These are phyloP conservation scores for Zaprionus obscuricornis DNA, from an alignment of 2,888 invertebrate species.

Conservation along the genomic window DNA sequence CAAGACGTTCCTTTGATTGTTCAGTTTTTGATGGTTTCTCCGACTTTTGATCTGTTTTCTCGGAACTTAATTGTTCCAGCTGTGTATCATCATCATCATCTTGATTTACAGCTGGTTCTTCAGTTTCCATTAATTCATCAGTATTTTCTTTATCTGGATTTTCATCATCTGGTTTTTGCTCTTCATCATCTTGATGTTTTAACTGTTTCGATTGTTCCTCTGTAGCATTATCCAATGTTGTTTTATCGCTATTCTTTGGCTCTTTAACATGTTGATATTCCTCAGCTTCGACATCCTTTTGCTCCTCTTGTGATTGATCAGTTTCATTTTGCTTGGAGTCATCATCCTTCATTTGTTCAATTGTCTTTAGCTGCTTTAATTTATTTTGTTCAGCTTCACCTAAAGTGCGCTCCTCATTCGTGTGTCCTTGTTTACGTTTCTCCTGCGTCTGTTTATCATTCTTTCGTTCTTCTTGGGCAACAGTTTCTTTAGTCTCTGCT, in stretches of 20 bases:
- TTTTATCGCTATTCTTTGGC: conserved; percentile 89
- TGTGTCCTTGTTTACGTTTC: conserved; percentile 89
- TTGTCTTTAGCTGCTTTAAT: conserved; percentile 84
- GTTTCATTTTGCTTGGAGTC: conserved; percentile 83
- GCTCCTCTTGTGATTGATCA: conserved; percentile 82
- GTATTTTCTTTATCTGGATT: conserved; percentile 85
- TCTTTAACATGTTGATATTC: conserved; percentile 94
- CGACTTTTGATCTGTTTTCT: conserved; percentile 83
- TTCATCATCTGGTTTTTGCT: conserved; percentile 85
- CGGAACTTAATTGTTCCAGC: conserved; percentile 82
- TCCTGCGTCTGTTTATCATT: conserved; percentile 84
- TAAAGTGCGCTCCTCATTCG: conserved; percentile 89
- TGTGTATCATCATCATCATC: conserved; percentile 59
- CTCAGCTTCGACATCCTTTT: conserved; percentile 85
- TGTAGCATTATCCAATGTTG: conserved; percentile 90
- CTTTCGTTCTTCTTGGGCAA: conserved; percentile 81
- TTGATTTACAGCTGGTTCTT: conserved; percentile 82
- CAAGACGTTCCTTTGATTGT: conserved; percentile 84
- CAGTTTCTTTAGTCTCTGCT: conserved; percentile 81
- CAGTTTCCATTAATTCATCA: conserved; percentile 81
- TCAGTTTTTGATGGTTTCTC: conserved; percentile 82
- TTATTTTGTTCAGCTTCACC: conserved; percentile 82
- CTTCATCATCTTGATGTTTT: conserved; percentile 86
- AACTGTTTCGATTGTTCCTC: conserved; percentile 89
- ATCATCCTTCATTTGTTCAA: conserved; percentile 83